Conservation (phyloP, 2,888 invertebrate genomes). For the Epinotia brunnichana region DNA sequence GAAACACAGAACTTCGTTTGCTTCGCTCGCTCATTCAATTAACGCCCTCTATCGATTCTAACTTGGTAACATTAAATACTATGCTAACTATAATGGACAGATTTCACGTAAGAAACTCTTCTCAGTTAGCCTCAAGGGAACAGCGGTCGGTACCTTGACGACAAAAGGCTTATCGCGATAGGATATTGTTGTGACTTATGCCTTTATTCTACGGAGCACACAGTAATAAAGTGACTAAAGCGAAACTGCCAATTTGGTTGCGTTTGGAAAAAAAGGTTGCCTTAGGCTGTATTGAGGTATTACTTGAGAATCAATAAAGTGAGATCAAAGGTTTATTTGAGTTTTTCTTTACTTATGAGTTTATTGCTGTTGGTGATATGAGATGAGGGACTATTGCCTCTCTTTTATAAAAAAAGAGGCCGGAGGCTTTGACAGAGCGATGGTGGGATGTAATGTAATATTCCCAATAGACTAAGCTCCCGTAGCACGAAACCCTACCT, state of each 20-base stretch:
- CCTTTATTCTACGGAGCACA: neutral
- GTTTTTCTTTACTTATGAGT: neutral
- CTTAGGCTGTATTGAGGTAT: conserved; percentile 8
- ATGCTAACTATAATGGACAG: conserved; percentile 28
- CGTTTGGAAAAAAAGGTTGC: conserved; percentile 21
- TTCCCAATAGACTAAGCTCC: no score
- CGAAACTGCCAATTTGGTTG: conserved; percentile 29
- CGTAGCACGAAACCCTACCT: no score
- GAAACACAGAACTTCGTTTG: no score
- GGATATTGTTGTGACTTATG: neutral
- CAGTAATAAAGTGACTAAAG: conserved; percentile 29
- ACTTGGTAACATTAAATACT: conserved; percentile 18
- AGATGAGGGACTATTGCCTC: no score
- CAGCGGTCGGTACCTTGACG: neutral
- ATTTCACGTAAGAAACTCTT: conserved; percentile 29
- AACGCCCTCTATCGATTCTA: neutral
- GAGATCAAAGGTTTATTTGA: neutral
- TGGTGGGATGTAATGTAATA: no score
- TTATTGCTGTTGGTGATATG: neutral
- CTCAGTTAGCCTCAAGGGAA: conserved; percentile 15
- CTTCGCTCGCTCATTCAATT: neutral
- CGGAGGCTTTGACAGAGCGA: no score
- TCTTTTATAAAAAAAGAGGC: no score
- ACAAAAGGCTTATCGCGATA: neutral
- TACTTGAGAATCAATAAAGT: conserved; percentile 6